Conservation (phyloP, 2,888 invertebrate species). For the Erebia ligea region DNA sequence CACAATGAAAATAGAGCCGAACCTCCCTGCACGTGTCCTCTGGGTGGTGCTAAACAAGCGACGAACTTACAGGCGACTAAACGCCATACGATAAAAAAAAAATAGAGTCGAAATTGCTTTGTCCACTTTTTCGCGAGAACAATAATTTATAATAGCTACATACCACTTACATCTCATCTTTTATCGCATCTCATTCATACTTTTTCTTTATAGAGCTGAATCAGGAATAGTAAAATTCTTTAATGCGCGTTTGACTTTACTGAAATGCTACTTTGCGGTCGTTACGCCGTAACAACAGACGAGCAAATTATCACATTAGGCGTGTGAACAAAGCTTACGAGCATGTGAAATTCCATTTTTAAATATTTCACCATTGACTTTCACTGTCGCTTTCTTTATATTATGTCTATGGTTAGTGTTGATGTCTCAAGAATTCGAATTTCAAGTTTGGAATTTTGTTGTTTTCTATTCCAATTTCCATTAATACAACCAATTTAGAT, state of each 20-base stretch:
- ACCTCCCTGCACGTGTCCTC: too few species aligned
- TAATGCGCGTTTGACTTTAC: slow-evolving; percentile 4
- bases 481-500: not conserved
- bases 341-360: slow-evolving; percentile 58
- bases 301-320: slow-evolving; percentile 63
- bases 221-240: not conserved
- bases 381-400: slow-evolving; percentile 64
- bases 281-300: slow-evolving; percentile 55
- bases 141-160: too few species aligned
- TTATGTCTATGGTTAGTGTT: slow-evolving; percentile 20
- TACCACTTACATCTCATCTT: too few species aligned
- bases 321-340: slow-evolving; percentile 62
- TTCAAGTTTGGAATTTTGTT: slow-evolving; percentile 7
- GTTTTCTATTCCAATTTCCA: not conserved
- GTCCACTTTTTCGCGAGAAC: too few species aligned
- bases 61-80: too few species aligned
- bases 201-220: not conserved
- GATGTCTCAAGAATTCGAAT: slow-evolving; percentile 27
- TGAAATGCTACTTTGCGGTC: slow-evolving; percentile 56
- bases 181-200: too few species aligned
- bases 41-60: too few species aligned
- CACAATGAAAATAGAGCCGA: too few species aligned
- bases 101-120: too few species aligned
- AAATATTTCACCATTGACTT: slow-evolving; percentile 53
- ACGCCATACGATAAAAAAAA: too few species aligned